Conservation (phyloP, 2,888 invertebrate species). For the Helleia helle region DNA sequence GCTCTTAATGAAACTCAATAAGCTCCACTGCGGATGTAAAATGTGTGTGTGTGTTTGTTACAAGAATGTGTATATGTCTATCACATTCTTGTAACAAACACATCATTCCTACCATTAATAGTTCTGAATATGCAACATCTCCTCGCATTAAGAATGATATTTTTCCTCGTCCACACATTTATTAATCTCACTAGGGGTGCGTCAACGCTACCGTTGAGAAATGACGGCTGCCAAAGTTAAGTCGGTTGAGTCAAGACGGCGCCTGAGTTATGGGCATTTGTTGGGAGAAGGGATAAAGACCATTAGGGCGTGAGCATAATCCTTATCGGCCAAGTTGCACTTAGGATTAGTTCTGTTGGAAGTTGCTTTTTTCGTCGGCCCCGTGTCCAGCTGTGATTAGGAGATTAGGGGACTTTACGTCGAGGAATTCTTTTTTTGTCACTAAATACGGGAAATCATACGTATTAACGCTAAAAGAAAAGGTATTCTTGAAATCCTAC, state of each 20-base stretch:
- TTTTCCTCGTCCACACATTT: conserved; percentile 70
- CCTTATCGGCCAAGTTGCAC: conserved; percentile 73
- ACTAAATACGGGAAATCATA: neutral
- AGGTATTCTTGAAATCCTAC: neutral
- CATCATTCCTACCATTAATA: too few species aligned
- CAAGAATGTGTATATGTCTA: too few species aligned
- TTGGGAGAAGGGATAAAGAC: conserved; percentile 68
- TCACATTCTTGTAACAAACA: too few species aligned
- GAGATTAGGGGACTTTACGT: conserved; percentile 35
- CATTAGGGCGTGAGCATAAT: conserved; percentile 67
- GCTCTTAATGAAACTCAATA: too few species aligned
- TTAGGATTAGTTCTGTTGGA: conserved; percentile 71
- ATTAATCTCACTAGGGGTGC: conserved; percentile 60
- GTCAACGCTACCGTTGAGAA: conserved; percentile 71
- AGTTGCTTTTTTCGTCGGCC: conserved; percentile 66
- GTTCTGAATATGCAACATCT: conserved; percentile 4
- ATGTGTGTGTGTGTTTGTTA: too few species aligned
- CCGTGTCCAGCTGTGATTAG: conserved; percentile 62
- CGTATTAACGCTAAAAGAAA: neutral
- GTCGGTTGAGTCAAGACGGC: conserved; percentile 69
- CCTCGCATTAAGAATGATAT: conserved; percentile 61
- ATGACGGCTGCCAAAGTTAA: conserved; percentile 73
- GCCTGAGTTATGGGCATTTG: conserved; percentile 69
- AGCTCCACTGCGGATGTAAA: too few species aligned
- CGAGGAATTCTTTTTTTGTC: conserved; percentile 11